Percentiles rank a stretch among this genome's conserved stretches.
phyloP scores from a whole-genome alignment of 1,140 invertebrate species.

The Phocides pigmalion region DNA sequence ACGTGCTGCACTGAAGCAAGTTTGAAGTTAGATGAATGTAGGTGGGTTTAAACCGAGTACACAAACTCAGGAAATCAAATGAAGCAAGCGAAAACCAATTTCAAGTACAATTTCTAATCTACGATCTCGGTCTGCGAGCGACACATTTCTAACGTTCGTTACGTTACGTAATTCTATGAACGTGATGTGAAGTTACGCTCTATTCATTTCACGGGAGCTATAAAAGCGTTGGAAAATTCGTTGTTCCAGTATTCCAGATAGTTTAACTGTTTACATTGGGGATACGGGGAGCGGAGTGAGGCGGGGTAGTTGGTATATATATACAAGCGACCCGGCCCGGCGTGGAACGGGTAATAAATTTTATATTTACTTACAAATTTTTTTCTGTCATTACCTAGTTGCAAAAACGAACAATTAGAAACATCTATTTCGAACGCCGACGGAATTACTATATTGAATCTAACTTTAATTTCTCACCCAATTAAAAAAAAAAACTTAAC shows the following conservation, averaged over 20 bases:
- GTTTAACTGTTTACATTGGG: slow-evolving; percentile 42
- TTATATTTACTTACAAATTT: no score
- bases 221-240: slow-evolving; percentile 31
- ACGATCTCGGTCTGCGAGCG: slow-evolving; percentile 12
- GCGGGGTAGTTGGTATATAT: not conserved
- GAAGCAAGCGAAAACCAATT: slow-evolving; percentile 21
- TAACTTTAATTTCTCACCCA: no score
- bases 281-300: slow-evolving; percentile 1
- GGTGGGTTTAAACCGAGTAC: no score
- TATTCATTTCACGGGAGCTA: slow-evolving; percentile 37
- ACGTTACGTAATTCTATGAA: slow-evolving; percentile 21
- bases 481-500: no score
- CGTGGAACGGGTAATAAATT: no score
- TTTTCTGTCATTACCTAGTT: no score
- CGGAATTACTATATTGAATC: no score
- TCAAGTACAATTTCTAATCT: slow-evolving; percentile 22
- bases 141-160: slow-evolving; percentile 11
- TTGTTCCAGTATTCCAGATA: slow-evolving; percentile 41
- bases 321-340: no score
- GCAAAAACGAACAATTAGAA: no score
- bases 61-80: slow-evolving; percentile 10
- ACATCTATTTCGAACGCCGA: no score
- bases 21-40: no score
- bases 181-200: slow-evolving; percentile 18
- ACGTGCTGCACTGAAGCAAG: no score